These are phyloP conservation scores for Perizoma affinitatum DNA, from an alignment of 2,888 invertebrate genomes.

Conservation along the genomic window DNA sequence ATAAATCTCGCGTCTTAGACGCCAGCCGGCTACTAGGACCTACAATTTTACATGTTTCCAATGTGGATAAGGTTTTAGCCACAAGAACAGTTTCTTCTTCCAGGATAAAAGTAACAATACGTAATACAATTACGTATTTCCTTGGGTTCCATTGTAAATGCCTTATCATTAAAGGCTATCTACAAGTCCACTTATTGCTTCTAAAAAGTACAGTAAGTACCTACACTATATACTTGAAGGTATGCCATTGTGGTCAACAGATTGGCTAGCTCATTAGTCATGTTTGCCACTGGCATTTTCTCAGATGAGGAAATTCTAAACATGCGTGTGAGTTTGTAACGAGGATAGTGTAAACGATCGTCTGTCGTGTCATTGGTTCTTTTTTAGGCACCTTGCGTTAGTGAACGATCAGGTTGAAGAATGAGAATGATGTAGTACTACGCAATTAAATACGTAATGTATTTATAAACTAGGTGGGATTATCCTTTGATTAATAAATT, in stretches of 20 bases:
- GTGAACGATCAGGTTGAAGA: no score
- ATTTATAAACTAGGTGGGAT: no score
- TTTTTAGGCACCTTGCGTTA: no score
- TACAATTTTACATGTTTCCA: not conserved
- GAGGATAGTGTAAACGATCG: no score
- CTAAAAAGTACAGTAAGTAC: conserved; percentile 12
- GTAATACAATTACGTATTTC: conserved; percentile 11
- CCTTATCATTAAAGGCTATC: conserved; percentile 23
- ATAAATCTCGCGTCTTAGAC: no score
- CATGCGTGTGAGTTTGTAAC: conserved; percentile 23
- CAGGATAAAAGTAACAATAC: conserved; percentile 16
- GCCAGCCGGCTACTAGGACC: no score
- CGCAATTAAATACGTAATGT: no score
- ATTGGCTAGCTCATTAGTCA: conserved; percentile 22
- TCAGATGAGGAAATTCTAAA: conserved; percentile 20
- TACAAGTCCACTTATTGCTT: conserved; percentile 24
- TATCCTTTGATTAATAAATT: no score
- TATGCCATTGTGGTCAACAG: conserved; percentile 20
- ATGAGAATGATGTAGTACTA: no score
- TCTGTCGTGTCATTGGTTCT: no score
- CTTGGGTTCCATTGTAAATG: conserved; percentile 20
- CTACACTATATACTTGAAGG: not conserved
- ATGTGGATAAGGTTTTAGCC: not conserved
- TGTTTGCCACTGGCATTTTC: conserved; percentile 26
- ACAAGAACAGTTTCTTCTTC: conserved; percentile 2